Percentiles rank a stretch among this genome's conserved stretches.
Evolutionary conservation across 2,888 invertebrate species (phyloP).

Genomic region (Branchellion lobata): DNA sequence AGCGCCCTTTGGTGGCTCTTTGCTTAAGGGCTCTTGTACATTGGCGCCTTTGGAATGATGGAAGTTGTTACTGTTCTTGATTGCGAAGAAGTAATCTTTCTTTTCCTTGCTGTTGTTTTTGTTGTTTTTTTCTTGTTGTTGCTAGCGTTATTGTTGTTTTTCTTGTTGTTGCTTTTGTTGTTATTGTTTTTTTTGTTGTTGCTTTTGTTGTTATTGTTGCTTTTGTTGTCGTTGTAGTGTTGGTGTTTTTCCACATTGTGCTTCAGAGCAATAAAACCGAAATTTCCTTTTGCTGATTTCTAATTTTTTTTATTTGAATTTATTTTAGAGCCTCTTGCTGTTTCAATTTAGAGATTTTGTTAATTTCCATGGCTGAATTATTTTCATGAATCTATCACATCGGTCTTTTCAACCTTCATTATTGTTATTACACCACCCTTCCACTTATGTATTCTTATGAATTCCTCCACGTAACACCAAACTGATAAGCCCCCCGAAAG

Average conservation of each 20-base stretch:
- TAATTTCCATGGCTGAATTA: not conserved
- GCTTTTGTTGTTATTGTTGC: no score
- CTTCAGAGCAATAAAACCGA: constrained; percentile 13
- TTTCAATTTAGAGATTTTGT: not conserved
- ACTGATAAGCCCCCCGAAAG: no score
- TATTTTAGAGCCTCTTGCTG: not conserved
- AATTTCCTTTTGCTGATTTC: not conserved
- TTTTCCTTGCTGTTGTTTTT: no score
- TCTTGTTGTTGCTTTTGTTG: no score
- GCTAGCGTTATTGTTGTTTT: no score
- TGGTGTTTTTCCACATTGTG: not conserved
- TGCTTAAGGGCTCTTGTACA: no score
- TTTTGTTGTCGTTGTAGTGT: not conserved
- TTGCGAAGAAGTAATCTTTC: no score
- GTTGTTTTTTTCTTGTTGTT: no score
- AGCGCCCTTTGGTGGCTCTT: no score
- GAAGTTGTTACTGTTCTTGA: no score
- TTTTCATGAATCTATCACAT: not conserved
- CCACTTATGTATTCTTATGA: not conserved
- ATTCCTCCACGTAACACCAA: not conserved
- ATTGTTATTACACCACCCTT: not conserved
- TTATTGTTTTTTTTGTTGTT: no score
- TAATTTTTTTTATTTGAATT: not conserved
- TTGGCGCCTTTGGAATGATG: no score
- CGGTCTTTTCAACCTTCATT: not conserved